A percentile compares a stretch with the other conserved stretches of the same genome.
Conservation (phyloP, 2,888 invertebrate genomes). For the Argyresthia goedartella region DNA sequence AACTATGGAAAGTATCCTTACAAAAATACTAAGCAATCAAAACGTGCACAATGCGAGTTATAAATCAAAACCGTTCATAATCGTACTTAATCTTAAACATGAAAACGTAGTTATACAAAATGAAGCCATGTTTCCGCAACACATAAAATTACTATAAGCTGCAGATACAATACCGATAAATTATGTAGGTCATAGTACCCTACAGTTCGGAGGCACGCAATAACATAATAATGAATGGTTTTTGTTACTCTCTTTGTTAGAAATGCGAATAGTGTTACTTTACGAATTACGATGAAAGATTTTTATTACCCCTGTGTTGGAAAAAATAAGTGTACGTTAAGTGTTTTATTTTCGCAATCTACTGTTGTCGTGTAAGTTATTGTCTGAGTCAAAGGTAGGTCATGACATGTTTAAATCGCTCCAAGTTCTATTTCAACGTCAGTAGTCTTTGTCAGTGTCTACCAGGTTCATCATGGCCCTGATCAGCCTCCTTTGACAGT, state of each 20-base stretch:
- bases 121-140: neutral
- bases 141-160: constrained; percentile 2
- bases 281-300: too few relatives aligned
- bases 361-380: too few relatives aligned
- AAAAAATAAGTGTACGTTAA: too few relatives aligned
- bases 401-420: too few relatives aligned
- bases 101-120: constrained; percentile 13
- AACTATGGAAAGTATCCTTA: too few relatives aligned
- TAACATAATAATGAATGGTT: neutral
- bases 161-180: neutral
- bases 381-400: too few relatives aligned
- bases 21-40: neutral
- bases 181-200: neutral
- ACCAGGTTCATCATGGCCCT: too few relatives aligned
- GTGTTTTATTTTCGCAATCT: too few relatives aligned
- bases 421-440: too few relatives aligned
- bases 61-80: neutral
- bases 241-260: neutral
- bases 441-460: too few relatives aligned
- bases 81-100: constrained; percentile 14
- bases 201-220: neutral
- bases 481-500: too few relatives aligned
- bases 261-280: neutral
- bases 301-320: too few relatives aligned
- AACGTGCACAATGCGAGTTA: neutral